Evolutionary conservation across 2,797 vertebrate species (phyloP).

Genomic region (Sparidentex hasta): DNA sequence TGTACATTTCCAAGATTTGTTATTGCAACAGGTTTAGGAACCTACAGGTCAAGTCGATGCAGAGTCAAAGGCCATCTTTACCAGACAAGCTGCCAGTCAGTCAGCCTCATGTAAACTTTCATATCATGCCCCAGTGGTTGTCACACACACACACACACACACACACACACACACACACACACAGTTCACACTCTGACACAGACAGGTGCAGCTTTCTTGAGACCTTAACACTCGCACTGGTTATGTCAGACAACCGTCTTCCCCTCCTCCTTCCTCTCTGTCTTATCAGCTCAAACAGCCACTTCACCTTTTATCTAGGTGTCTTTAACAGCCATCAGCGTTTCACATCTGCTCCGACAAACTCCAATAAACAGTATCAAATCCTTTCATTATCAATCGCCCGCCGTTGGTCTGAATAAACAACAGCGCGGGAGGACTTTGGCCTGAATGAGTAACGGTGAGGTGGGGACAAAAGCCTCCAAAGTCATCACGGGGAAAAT

Average conservation of each 20-base stretch:
- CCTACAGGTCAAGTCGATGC: not conserved
- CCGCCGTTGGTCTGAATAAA: conserved; percentile 73
- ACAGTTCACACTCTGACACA: conserved; percentile 31
- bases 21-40: not conserved
- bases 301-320: conserved; percentile 65
- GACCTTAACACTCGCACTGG: conserved; percentile 37
- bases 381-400: conserved; percentile 55
- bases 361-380: conserved; percentile 77
- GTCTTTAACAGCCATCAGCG: conserved; percentile 66
- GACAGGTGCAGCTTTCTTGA: conserved; percentile 59
- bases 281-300: conserved; percentile 78
- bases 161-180: conserved; percentile 49
- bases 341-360: conserved; percentile 79
- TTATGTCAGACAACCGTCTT: conserved; percentile 49
- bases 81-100: conserved; percentile 7
- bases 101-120: conserved; percentile 17
- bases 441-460: conserved; percentile 60
- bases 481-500: conserved; percentile 23
- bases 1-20: no score
- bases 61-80: not conserved
- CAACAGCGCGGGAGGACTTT: conserved; percentile 62
- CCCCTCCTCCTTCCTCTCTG: conserved; percentile 13
- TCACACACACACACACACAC: not conserved
- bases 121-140: conserved; percentile 10
- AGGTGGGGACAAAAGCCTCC: conserved; percentile 66